Evolutionary conservation across 2,888 invertebrate genomes (phyloP), one percentile per base, ranked within the genome.

Genomic region (Heliconius aoede): DNA sequence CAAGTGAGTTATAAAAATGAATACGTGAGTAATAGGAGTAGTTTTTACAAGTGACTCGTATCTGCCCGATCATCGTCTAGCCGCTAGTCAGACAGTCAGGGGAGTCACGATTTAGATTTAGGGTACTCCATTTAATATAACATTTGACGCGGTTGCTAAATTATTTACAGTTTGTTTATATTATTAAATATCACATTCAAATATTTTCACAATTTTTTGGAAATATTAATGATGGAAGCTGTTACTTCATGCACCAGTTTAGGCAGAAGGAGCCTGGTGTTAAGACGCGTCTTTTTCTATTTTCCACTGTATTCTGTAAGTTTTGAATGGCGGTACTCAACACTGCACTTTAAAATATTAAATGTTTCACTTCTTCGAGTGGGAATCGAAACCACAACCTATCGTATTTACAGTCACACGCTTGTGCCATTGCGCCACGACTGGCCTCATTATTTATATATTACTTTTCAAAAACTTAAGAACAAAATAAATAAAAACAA

Each of bases 71-170:
- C 77, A 79, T 65, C 77, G 72, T 77, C 74, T 79, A 79, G 72
- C 69, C 72, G 76, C 62, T 58, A 58, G 55, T 40, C 46, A n/a
- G n/a, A n/a, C 46, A 3, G 51, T 21, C 62, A 46, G 61, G 77
- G 69, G 77, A 77, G 74, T 77, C 77, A 77, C 77, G 79, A 79
- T 74, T 78, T 77, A 72, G 69, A 68, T 68, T 40, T 61, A 72
- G 72, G 72, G 68, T 69, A 65, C 69, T 65, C 18, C 68, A 55
- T 67, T 73, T 79, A 72, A 55, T 67, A 69, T 79, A 72, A 79
- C 51, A 77, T 76, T 78, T 76, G 76, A 72, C 71, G 40, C 40
- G 64, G 64, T 65, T 76, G 64, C 40, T 46, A 58, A 64, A 76
- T 76, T 76, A 76, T 72, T 61, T 62, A 24, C 7, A 58, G n/a